Conservation (phyloP, 2,113 vertebrate genomes). For the Mormyrus iriodes region DNA sequence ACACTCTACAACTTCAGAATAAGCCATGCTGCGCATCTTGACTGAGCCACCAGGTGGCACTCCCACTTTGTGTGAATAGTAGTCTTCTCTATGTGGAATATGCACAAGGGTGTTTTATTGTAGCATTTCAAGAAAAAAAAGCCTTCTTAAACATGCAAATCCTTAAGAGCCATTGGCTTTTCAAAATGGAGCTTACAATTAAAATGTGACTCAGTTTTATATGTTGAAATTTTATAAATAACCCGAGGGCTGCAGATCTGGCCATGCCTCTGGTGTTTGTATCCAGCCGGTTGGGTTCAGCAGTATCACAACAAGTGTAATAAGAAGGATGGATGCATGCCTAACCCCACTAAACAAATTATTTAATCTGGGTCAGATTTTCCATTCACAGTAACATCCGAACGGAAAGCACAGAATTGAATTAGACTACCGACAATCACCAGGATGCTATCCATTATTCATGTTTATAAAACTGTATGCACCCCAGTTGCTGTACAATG, state of each 20-base stretch:
- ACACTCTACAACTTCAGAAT: constrained; percentile 44
- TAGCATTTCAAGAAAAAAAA: constrained; percentile 51
- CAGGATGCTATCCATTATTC: not conserved
- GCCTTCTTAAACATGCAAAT: constrained; percentile 41
- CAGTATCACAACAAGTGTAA: not conserved
- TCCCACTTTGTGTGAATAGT: constrained; percentile 55
- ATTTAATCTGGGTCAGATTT: not conserved
- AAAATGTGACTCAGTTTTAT: not conserved
- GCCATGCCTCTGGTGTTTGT: not conserved
- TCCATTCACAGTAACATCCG: not conserved
- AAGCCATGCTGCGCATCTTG: constrained; percentile 30
- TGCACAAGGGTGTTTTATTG: constrained; percentile 59
- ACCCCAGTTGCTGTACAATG: not conserved
- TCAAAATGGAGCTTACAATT: not conserved
- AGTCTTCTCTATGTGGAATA: constrained; percentile 59
- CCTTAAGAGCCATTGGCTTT: not conserved
- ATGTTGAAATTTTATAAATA: constrained; percentile 36
- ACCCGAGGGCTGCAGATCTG: not conserved
- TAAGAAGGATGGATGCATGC: not conserved
- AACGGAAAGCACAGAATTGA: not conserved
- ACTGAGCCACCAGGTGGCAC: constrained; percentile 61
- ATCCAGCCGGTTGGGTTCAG: not conserved
- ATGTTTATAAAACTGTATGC: constrained; percentile 5
- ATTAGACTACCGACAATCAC: not conserved
- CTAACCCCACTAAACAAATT: not conserved